Conservation (phyloP, 2,888 invertebrate genomes). For the Ennomos erosarius region DNA sequence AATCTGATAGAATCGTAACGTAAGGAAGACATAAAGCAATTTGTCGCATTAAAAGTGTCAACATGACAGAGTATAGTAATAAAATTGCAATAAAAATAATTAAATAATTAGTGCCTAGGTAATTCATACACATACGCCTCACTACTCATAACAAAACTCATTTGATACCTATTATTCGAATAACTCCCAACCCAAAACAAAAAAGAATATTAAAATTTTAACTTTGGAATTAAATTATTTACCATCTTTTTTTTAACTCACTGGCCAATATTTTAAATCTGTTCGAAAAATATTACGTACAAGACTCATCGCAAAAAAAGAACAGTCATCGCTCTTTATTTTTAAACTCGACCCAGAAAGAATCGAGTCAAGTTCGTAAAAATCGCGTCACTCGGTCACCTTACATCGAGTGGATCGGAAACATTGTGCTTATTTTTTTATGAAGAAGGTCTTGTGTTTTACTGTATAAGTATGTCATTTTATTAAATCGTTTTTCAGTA, state of each 20-base stretch:
- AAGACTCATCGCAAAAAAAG: constrained; percentile 29
- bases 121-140: no score
- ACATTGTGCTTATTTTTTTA: constrained; percentile 1
- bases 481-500: no score
- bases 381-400: constrained; percentile 50
- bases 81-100: no score
- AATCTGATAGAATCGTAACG: no score
- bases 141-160: no score
- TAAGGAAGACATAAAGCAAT: no score
- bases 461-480: no score
- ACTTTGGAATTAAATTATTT: not conserved
- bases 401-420: constrained; percentile 5
- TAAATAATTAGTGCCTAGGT: no score
- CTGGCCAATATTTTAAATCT: constrained; percentile 4
- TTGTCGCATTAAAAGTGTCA: no score
- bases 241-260: constrained; percentile 9
- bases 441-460: not conserved
- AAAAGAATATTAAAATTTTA: no score
- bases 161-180: no score
- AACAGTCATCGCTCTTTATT: constrained; percentile 39
- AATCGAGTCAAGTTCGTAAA: constrained; percentile 71
- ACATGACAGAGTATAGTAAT: no score
- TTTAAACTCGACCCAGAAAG: constrained; percentile 57
- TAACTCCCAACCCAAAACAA: not conserved
- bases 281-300: not conserved